Evolutionary conservation across 2,888 invertebrate genomes (phyloP), one percentile per base, ranked within the genome.

Genomic region (Sinopyrophorus schimmeli): DNA sequence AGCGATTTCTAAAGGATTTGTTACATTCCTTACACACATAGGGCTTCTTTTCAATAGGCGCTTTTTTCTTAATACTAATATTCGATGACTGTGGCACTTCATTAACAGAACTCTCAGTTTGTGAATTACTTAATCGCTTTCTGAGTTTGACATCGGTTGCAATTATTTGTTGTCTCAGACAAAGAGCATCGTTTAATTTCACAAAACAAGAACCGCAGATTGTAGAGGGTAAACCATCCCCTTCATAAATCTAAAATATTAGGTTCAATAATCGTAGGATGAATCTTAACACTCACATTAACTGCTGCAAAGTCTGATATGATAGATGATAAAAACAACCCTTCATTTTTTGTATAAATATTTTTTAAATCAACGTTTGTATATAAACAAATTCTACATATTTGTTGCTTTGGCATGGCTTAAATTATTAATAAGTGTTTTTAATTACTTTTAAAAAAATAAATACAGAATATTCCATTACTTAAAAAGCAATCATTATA

Each of bases 11-110:
- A 20, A 53, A 53, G 1, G 35, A 17, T 17, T 49, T 49, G 23
- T 50, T 37, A 17, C 53, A 53, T 7, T 50, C 30, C 11, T 41
- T 7, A 20, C 54, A 54, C 12, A 11, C 17, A 16, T 40, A 21
- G 7, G n/a, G 12, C 5, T 27, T 34, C 26, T 43, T 42, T 14
- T 41, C 31, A n/a, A 16, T 40, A 21, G 7, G n/a, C 9, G 3
- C 21, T 34, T 30, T 43, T 42, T 14, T 41, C 31, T 10, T 30
- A 3, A 3, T 6, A n/a, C 20, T 34, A 11, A 17, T 18, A 10
- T 17, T 32, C 7, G n/a, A n/a, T 5, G 5, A 9, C 4, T 6
- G 16, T 5, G 12, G 23, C 9, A 5, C 30, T 11, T 35, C 12
- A 12, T n/a, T 31, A 9, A 6, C 3, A n/a, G 12, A 34, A 15